Conservation (phyloP, 2,113 vertebrate species). For the Lipophrys pholis region DNA sequence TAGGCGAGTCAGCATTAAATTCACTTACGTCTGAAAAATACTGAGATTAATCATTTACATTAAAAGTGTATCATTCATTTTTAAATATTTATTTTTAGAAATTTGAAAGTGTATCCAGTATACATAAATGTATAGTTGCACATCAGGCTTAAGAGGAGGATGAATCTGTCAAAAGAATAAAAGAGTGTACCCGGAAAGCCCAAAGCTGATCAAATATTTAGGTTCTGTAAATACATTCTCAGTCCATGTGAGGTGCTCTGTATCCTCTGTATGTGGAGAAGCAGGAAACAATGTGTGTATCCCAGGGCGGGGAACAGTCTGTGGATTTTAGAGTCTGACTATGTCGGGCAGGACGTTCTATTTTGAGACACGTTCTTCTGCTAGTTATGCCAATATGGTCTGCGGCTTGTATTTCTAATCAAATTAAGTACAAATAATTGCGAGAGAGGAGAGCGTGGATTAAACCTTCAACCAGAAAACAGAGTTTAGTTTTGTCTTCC, state of each 20-base stretch:
- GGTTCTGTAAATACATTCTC: neutral
- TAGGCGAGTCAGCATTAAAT: too few species aligned
- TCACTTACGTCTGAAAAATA: too few species aligned
- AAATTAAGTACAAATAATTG: neutral
- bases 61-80: too few species aligned
- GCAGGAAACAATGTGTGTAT: constrained; percentile 1
- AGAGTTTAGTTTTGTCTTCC: too few species aligned
- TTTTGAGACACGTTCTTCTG: constrained; percentile 12
- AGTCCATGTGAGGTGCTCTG: constrained; percentile 13
- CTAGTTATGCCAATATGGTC: neutral
- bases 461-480: too few species aligned
- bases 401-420: neutral
- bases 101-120: too few species aligned
- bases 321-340: constrained; percentile 13
- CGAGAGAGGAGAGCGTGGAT: neutral
- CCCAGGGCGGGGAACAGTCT: neutral
- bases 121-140: too few species aligned
- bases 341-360: constrained; percentile 22
- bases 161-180: too few species aligned
- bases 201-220: constrained; percentile 3
- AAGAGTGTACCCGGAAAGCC: neutral
- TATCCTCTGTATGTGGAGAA: constrained; percentile 6
- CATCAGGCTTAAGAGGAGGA: too few species aligned
- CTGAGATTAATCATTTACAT: too few species aligned
- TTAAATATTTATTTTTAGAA: too few species aligned